Evolutionary conservation across 2,888 invertebrate species (phyloP).

Genomic region (Drosophila tanythrix): DNA sequence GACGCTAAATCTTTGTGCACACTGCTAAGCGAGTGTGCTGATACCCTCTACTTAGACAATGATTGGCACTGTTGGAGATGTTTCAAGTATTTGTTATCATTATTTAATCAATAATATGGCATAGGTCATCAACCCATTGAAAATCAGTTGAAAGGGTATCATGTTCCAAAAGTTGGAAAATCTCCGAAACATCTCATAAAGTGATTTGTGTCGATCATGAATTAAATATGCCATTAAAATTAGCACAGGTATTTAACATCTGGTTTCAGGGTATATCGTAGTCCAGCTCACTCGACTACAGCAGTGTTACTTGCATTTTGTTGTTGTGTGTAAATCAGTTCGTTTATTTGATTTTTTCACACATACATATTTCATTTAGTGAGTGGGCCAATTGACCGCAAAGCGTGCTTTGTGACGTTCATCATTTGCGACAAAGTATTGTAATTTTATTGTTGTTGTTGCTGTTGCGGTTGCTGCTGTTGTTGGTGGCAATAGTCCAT

Average conservation of each 20-base stretch:
- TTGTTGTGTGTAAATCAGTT: conserved; percentile 27
- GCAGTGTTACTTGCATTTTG: not conserved
- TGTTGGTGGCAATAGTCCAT: conserved; percentile 37
- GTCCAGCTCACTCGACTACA: not conserved
- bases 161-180: too few relatives aligned
- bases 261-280: not conserved
- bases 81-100: not conserved
- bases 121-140: conserved; percentile 8
- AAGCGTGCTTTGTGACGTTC: conserved; percentile 6
- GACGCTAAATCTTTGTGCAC: conserved; percentile 16
- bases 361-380: conserved; percentile 16
- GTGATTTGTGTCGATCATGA: too few relatives aligned
- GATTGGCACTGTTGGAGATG: not conserved
- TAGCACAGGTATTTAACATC: not conserved
- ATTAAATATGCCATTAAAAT: not conserved
- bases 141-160: not conserved
- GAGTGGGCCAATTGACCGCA: conserved; percentile 37
- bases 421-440: conserved; percentile 29
- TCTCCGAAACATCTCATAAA: too few relatives aligned
- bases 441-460: conserved; percentile 2
- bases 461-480: not conserved
- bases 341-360: conserved; percentile 24
- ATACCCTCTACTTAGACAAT: not conserved
- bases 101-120: not conserved
- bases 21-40: not conserved